Percentiles rank a stretch among this genome's conserved stretches.
These are phyloP conservation scores for Ivindomyrus marchei DNA, from an alignment of 2,113 vertebrate species.

Conservation along the genomic window DNA sequence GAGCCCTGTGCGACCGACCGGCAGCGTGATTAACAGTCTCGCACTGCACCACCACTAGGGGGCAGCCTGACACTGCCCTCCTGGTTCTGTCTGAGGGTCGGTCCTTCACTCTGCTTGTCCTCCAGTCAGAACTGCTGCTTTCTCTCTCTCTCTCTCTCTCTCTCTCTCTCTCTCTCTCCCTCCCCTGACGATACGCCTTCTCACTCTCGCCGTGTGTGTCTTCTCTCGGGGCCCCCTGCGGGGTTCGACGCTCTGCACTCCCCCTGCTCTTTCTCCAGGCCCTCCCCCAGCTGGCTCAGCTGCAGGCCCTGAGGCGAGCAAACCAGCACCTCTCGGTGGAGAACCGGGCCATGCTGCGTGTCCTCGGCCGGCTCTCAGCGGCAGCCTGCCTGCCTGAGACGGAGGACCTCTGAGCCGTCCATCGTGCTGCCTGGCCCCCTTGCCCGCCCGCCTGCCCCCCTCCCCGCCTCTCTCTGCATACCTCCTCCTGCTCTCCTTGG, in stretches of 20 bases:
- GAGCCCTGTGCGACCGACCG: background rate
- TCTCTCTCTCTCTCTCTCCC: background rate
- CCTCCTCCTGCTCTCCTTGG: constrained; percentile 34
- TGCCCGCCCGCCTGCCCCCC: constrained; percentile 51
- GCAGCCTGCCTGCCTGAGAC: constrained; percentile 73
- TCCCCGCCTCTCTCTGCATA: constrained; percentile 27
- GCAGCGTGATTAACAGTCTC: background rate
- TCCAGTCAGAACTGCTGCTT: background rate
- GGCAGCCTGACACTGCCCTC: background rate
- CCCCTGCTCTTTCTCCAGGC: constrained; percentile 61
- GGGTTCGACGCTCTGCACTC: constrained; percentile 18
- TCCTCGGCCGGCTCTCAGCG: constrained; percentile 77
- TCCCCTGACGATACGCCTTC: background rate
- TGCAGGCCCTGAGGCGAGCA: constrained; percentile 78
- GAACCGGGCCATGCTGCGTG: constrained; percentile 87
- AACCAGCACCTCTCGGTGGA: constrained; percentile 85
- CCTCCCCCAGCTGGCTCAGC: constrained; percentile 82
- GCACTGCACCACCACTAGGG: background rate
- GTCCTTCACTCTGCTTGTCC: background rate
- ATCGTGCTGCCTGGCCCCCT: constrained; percentile 49
- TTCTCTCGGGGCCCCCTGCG: background rate
- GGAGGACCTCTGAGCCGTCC: constrained; percentile 78
- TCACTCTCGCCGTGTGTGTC: background rate
- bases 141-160: background rate
- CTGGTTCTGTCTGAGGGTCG: background rate